Evolutionary conservation across 2,113 vertebrate species (phyloP), one percentile per base, ranked within the genome.

Genomic region (Onychostoma macrolepis): DNA sequence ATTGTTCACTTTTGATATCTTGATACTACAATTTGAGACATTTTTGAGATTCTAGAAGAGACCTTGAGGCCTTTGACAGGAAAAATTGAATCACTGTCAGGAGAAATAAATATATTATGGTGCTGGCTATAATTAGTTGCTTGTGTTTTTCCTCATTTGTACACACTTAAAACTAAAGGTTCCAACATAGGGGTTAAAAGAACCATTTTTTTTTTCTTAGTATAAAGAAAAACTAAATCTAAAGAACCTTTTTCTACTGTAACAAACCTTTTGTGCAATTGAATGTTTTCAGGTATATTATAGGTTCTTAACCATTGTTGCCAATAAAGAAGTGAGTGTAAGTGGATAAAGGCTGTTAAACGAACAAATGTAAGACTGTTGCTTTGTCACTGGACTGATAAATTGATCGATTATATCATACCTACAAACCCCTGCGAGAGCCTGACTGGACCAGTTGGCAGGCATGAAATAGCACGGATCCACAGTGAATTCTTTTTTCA

Each of bases 391-490:
- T 33, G 28, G n/a, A 26, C 43, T 15, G 38, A 43, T 45, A 17
- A 21, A 76, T n/a, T 10, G 8, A 43, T 74, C 7, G 15, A 10
- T 61, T 67, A 69, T 19, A 21, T 87, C 89, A 30, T 79, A 95
- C 95, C 94, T 90, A 83, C 92, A 93, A 92, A 96, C 95, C 0
- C 94, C 93, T 0, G 97, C 94, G 56, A 96, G 91, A 85, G 96
- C 87, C 86, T 95, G 94, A 92, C 95, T 93, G 74, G 96, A 91
- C 97, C 96, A 99, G 21, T 93, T 91, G 0, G 96, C 91, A 12
- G 96, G 96, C 43, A 97, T 92, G 90, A 97, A 91, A 87, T 96
- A 90, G 89, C 96, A 92, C 48, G 95, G 92, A 79, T 98, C 97
- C 0, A 92, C 91, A 0, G 93, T 91, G 0, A 94, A 93, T 88